Conservation (phyloP, 2,888 invertebrate species). For the Epistrophella euchroma region DNA sequence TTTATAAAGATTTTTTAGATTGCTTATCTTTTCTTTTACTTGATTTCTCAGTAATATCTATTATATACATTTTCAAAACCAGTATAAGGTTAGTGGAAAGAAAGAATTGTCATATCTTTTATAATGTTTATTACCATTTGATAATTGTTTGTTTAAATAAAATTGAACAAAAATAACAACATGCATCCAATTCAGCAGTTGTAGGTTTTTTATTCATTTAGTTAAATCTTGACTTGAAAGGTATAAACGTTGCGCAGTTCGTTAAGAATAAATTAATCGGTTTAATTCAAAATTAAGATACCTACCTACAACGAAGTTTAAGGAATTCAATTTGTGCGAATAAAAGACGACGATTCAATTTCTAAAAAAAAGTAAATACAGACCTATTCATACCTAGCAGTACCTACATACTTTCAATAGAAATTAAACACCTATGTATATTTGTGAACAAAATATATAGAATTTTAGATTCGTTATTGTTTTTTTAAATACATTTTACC, state of each 20-base stretch:
- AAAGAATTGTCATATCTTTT: slow-evolving; percentile 33
- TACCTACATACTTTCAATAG: no score
- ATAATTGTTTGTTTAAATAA: slow-evolving; percentile 63
- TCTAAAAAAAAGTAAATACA: not conserved
- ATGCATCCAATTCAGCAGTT: slow-evolving; percentile 34
- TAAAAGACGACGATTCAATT: not conserved
- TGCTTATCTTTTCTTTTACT: slow-evolving; percentile 15
- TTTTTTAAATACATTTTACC: no score
- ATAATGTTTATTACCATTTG: slow-evolving; percentile 48
- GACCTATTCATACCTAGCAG: not conserved
- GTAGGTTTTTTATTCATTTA: slow-evolving; percentile 29
- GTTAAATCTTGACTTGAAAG: slow-evolving; percentile 28
- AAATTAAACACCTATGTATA: no score
- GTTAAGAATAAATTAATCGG: not conserved
- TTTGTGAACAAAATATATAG: no score
- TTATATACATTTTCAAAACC: slow-evolving; percentile 1
- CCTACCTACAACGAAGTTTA: not conserved
- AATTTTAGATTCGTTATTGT: no score
- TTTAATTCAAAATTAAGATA: not conserved
- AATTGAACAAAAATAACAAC: slow-evolving; percentile 12
- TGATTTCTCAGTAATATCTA: not conserved
- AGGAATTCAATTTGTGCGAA: not conserved
- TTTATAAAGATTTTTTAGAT: slow-evolving; percentile 7
- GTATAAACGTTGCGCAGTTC: not conserved
- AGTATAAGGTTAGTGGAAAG: not conserved